Evolutionary conservation across 2,888 invertebrate species (phyloP).

Genomic region (Eristalis tenax): DNA sequence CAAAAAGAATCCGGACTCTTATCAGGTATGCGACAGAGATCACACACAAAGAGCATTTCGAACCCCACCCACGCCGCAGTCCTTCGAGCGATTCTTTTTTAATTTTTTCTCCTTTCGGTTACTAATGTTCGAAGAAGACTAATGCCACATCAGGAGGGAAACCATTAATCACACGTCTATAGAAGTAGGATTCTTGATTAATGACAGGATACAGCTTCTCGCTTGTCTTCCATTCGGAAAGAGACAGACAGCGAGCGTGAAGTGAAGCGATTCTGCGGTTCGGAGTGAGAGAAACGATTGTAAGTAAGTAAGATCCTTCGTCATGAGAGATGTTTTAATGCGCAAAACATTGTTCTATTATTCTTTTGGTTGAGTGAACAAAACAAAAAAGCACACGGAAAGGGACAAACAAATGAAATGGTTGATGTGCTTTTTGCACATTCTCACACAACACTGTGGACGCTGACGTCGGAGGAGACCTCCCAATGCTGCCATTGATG

Average conservation of each 20-base stretch:
- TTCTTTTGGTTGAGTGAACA: constrained; percentile 5
- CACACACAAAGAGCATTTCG: not conserved
- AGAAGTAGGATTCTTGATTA: constrained; percentile 34
- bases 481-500: not conserved
- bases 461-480: not conserved
- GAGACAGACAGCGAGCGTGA: not conserved
- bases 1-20: not conserved
- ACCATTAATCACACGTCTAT: constrained; percentile 28
- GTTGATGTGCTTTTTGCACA: not conserved
- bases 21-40: not conserved
- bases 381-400: not conserved
- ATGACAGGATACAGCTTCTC: constrained; percentile 12
- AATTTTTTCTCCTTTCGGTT: not conserved
- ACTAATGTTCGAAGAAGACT: constrained; percentile 34
- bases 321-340: constrained; percentile 28
- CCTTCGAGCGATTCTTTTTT: not conserved
- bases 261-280: not conserved
- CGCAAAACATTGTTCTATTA: constrained; percentile 35
- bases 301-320: not conserved
- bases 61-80: not conserved
- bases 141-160: constrained; percentile 11
- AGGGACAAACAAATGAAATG: not conserved
- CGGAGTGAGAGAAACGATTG: not conserved
- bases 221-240: not conserved
- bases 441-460: not conserved